A percentile compares a stretch with the other conserved stretches of the same genome.
These are phyloP conservation scores for Himalopsyche tibetana DNA, from an alignment of 2,888 invertebrate species.

Conservation along the genomic window DNA sequence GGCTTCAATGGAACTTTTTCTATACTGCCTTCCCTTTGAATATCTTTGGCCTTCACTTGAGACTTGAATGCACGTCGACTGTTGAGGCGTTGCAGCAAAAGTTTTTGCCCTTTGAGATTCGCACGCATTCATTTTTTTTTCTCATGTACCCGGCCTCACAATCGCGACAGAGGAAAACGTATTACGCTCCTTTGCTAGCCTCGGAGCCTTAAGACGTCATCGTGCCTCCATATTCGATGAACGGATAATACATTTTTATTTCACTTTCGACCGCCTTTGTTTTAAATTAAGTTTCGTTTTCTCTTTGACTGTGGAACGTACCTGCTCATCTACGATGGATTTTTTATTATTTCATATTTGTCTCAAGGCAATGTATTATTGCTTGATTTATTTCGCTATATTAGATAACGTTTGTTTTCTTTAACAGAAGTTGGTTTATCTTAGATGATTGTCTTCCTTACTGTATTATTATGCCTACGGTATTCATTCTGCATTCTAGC, in stretches of 20 bases:
- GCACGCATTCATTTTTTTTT: constrained; percentile 54
- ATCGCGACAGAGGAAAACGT: constrained; percentile 18
- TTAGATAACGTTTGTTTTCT: background rate
- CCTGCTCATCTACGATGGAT: background rate
- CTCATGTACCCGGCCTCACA: background rate
- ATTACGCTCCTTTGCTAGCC: background rate
- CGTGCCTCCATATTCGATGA: constrained; percentile 1
- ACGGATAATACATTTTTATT: constrained; percentile 8
- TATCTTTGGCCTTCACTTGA: constrained; percentile 55
- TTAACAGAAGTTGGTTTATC: no score
- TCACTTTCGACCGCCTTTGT: background rate
- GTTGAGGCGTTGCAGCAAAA: constrained; percentile 48
- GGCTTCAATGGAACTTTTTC: background rate
- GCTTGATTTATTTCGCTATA: constrained; percentile 13
- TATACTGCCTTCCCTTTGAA: constrained; percentile 45
- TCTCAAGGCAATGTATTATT: constrained; percentile 1
- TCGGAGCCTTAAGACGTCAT: constrained; percentile 1
- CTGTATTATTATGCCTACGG: no score
- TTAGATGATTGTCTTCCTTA: no score
- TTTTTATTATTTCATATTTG: constrained; percentile 7
- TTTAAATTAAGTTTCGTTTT: constrained; percentile 30
- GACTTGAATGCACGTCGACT: constrained; percentile 48
- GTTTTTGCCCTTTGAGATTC: constrained; percentile 53
- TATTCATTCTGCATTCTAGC: no score
- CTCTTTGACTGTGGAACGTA: constrained; percentile 4